Percentiles rank a stretch among this genome's conserved stretches.
phyloP scores from a whole-genome alignment of 1,140 invertebrate genomes.

The Lasaia peninsularis region DNA sequence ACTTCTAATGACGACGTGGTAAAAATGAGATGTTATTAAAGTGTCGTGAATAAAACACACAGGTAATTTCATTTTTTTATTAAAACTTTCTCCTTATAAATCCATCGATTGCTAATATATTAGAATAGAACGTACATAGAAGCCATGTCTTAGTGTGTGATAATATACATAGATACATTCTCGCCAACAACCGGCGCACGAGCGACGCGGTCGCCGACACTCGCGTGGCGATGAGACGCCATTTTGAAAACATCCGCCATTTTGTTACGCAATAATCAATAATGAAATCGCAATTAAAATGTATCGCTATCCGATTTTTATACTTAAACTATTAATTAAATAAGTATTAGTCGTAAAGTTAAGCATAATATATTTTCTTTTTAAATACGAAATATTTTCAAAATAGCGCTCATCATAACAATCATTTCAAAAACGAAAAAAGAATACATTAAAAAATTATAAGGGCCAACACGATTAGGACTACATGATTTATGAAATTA shows the following conservation, averaged over 20 bases:
- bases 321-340: background rate
- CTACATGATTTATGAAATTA: conserved; percentile 43
- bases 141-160: conserved; percentile 56
- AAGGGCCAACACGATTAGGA: conserved; percentile 33
- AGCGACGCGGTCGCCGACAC: background rate
- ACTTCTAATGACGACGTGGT: background rate
- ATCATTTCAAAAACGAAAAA: conserved; percentile 17
- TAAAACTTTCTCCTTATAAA: conserved; percentile 72
- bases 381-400: background rate
- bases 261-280: conserved; percentile 7
- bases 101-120: conserved; percentile 70
- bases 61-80: conserved; percentile 45
- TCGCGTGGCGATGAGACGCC: conserved; percentile 35
- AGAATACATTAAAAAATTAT: conserved; percentile 35
- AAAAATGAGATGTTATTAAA: background rate
- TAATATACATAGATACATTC: conserved; percentile 55
- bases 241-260: conserved; percentile 27
- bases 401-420: conserved; percentile 12
- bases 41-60: background rate
- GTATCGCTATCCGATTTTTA: conserved; percentile 2
- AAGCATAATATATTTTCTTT: background rate
- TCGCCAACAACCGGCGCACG: conserved; percentile 29
- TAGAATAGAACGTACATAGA: conserved; percentile 66
- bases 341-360: background rate
- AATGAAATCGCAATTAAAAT: background rate